Evolutionary conservation across 2,888 invertebrate genomes (phyloP), one percentile per base, ranked within the genome.

Genomic region (Orthonychiurus folsomi): DNA sequence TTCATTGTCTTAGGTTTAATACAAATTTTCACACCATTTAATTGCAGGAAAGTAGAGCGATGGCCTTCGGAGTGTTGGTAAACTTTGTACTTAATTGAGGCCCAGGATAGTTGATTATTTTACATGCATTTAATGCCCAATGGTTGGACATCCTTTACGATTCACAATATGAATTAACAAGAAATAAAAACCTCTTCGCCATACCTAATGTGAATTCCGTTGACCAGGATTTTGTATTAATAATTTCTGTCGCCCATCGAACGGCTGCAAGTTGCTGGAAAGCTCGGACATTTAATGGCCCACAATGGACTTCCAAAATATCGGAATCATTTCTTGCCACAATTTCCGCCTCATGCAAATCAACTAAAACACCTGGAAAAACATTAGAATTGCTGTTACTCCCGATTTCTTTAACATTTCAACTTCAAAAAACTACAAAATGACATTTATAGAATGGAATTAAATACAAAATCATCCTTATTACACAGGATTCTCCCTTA

Each of bases 211-310:
- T 70, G 50, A 73, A 71, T 63, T 74, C 74, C 21, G 72, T 72
- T 25, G 74, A 72, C 68, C 70, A 70, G 12, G 74, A 74, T 67
- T 75, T 74, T 62, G 74, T 75, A 65, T 75, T 75, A 62, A 75
- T 73, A 26, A 74, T 69, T 59, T 74, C 73, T n/a, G 72, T 68
- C 23, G 76, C 75, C 76, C 76, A 76, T 63, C 68, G 66, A 21
- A 75, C 74, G 50, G 75, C 75, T 59, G 73, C 69, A 9, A 75
- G 68, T 56, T 74, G 73, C 65, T 76, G 76, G 50, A 73, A 72
- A 23, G 74, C 72, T 56, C 69, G 70, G 21, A 72, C 66, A 63
- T 74, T 74, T 12, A 74, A 62, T 24, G 64, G 56, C 21, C 70
- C 70, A 54, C 74, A 73, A 26, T 64, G 59, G 9, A 60, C 61